Evolutionary conservation across 2,797 vertebrate species (phyloP).

Genomic region (Todus mexicanus): DNA sequence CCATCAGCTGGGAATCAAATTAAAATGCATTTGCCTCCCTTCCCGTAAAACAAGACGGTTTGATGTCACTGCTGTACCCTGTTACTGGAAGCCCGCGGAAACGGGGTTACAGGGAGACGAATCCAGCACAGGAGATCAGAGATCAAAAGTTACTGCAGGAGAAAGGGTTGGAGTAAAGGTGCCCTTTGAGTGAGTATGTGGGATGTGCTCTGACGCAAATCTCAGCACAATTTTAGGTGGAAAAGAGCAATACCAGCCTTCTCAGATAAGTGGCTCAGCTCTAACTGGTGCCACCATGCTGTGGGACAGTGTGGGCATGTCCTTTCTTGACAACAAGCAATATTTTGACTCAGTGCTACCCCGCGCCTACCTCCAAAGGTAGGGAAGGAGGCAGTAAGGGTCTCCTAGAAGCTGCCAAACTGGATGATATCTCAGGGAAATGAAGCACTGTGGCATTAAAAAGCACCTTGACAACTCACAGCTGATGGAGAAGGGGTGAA

Average conservation of each 20-base stretch:
- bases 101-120: rapidly evolving
- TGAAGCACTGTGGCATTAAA: not conserved
- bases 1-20: not conserved
- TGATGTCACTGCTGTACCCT: not conserved
- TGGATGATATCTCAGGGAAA: not conserved
- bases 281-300: not conserved
- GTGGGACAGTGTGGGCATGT: rapidly evolving
- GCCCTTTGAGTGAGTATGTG: not conserved
- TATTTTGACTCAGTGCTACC: not conserved
- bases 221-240: not conserved
- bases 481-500: not conserved
- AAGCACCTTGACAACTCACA: not conserved
- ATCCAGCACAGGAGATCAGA: not conserved
- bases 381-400: not conserved
- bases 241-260: not conserved
- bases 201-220: not conserved
- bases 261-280: not conserved
- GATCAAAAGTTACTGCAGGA: not conserved
- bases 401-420: not conserved
- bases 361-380: not conserved
- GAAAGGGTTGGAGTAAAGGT: not conserved
- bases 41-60: not conserved
- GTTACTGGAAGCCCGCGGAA: rapidly evolving
- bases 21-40: not conserved
- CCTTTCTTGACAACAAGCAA: not conserved